Percentiles rank a stretch among this genome's conserved stretches.
Conservation (phyloP, 2,888 invertebrate species). For the Nemotelus pantherinus region DNA sequence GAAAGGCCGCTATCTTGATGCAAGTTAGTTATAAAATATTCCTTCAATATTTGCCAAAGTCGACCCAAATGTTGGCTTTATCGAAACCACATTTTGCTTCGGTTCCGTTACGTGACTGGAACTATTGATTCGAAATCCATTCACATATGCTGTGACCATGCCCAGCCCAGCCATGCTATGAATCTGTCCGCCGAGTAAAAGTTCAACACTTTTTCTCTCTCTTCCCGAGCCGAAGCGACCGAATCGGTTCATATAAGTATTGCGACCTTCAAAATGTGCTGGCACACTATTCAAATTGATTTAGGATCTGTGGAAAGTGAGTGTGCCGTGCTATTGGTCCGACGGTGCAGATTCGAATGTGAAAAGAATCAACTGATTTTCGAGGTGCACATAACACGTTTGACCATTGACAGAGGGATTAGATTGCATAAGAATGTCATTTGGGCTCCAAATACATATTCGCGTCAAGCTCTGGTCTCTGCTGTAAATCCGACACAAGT, state of each 20-base stretch:
- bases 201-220: neutral
- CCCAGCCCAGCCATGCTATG: conserved; percentile 20
- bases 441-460: too few relatives aligned
- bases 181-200: conserved; percentile 16
- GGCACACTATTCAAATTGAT: neutral
- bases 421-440: too few relatives aligned
- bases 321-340: too few relatives aligned
- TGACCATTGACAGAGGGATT: too few relatives aligned
- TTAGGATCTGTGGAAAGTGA: too few relatives aligned
- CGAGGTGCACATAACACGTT: too few relatives aligned
- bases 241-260: neutral
- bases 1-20: conserved; percentile 43
- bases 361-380: too few relatives aligned
- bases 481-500: too few relatives aligned
- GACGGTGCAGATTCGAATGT: too few relatives aligned
- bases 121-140: conserved; percentile 46
- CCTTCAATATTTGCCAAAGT: conserved; percentile 51
- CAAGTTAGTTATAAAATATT: conserved; percentile 51
- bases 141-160: conserved; percentile 12
- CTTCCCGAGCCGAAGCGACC: neutral
- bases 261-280: conserved; percentile 13
- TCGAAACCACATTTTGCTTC: conserved; percentile 50
- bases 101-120: conserved; percentile 50
- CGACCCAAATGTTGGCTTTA: conserved; percentile 51
- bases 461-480: too few relatives aligned